Evolutionary conservation across 1,140 invertebrate genomes (phyloP).

Genomic region (Cyphomyrmex costatus): DNA sequence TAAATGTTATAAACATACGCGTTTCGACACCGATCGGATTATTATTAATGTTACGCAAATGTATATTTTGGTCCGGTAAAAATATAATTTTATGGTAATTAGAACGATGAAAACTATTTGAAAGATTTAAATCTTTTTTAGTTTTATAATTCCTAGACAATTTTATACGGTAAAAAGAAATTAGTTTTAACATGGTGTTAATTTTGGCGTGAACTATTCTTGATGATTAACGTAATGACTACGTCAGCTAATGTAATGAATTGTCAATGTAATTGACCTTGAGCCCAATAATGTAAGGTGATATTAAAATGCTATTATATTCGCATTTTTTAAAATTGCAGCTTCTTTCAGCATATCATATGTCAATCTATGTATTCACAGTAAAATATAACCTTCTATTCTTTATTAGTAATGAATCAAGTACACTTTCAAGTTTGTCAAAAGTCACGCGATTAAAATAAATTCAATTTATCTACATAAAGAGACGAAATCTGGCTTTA

Average conservation of each 20-base stretch:
- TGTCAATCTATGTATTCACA: not conserved
- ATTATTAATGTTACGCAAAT: no score
- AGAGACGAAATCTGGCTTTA: not conserved
- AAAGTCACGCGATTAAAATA: not conserved
- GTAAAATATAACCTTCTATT: not conserved
- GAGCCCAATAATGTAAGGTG: not conserved
- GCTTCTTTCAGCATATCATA: not conserved
- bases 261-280: no score
- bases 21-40: no score
- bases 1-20: no score
- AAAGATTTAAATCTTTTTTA: not conserved
- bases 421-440: not conserved
- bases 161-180: not conserved
- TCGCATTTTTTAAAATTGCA: not conserved
- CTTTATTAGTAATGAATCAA: constrained; percentile 3
- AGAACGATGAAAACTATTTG: no score
- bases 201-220: not conserved
- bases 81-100: no score
- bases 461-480: not conserved
- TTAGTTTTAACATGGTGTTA: constrained; percentile 5
- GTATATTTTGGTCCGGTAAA: no score
- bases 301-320: constrained; percentile 11
- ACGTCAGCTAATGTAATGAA: not conserved
- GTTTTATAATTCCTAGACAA: not conserved
- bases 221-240: constrained; percentile 9